Evolutionary conservation across 1,140 invertebrate species (phyloP).

Genomic region (Paramacrobiotus metropolitanus): DNA sequence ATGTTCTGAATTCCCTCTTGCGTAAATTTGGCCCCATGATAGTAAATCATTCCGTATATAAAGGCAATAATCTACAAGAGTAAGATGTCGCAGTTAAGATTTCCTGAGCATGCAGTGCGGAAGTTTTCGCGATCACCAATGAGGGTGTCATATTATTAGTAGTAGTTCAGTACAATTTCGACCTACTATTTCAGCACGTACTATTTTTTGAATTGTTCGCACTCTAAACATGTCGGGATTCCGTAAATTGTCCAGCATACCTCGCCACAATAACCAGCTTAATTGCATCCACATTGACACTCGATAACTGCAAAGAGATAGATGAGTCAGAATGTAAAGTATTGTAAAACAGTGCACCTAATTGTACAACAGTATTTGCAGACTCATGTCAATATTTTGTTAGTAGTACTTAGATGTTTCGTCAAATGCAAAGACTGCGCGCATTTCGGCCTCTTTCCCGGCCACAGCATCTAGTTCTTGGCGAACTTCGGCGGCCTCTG

Average conservation of each 20-base stretch:
- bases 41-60: constrained; percentile 66
- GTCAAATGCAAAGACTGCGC: background rate
- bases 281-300: background rate
- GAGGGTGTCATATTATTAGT: background rate
- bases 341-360: too few relatives aligned
- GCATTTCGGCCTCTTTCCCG: background rate
- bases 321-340: too few relatives aligned
- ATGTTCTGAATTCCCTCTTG: constrained; percentile 83
- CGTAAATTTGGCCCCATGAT: constrained; percentile 30
- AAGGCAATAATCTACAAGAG: constrained; percentile 39
- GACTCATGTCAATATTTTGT: too few relatives aligned
- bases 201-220: background rate
- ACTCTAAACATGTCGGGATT: constrained; percentile 2
- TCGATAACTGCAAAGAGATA: background rate
- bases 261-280: background rate
- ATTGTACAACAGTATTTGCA: too few relatives aligned
- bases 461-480: background rate
- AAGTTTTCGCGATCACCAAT: too few relatives aligned
- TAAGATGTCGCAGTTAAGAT: background rate
- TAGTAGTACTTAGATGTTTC: background rate
- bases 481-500: background rate
- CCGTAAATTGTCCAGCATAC: background rate
- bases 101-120: too few relatives aligned
- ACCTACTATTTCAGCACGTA: background rate
- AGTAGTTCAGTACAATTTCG: background rate